Evolutionary conservation across 1,140 invertebrate genomes (phyloP), one percentile per base, ranked within the genome.

Genomic region (Phortica variegata): DNA sequence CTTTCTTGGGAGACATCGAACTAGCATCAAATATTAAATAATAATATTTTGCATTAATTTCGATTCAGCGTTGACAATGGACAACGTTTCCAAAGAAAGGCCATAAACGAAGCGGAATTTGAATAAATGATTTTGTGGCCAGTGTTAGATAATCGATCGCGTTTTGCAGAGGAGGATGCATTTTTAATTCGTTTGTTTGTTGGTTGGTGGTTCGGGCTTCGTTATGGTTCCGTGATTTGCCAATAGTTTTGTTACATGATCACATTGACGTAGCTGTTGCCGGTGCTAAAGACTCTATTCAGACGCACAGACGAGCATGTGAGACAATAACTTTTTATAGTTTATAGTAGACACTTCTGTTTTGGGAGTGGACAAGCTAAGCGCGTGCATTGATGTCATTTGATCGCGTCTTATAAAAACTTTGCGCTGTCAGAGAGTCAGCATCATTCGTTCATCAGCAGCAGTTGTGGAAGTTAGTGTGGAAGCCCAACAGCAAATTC

Each of bases 1-100:
- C n/a, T n/a, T n/a, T n/a, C n/a, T n/a, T n/a, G n/a, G n/a, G n/a
- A n/a, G n/a, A n/a, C n/a, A n/a, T n/a, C n/a, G n/a, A n/a, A n/a
- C n/a, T n/a, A n/a, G n/a, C n/a, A n/a, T n/a, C n/a, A n/a, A 36
- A 47, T 44, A 45, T 48, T 48, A 43, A 49, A 49, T 45, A 68
- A 63, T 68, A 63, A 68, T 63, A 63, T 66, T 66, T 66, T 54
- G 62, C 63, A 66, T 66, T 60, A 54, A 53, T 62, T 51, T 49
- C 16, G 47, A 48, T 50, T 51, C 47, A 29, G 49, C 43, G 57
- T 45, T 66, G 56, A 53, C 56, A 58, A 58, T 58, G 32, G 49
- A 17, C 58, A 56, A 54, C 54, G 61, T 66, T 57, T 48, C 43
- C 34, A 39, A 54, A 54, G n/a, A n/a, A n/a, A n/a, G n/a, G n/a